Evolutionary conservation across 2,113 vertebrate genomes (phyloP).

Genomic region (Pogonocichla stellata): DNA sequence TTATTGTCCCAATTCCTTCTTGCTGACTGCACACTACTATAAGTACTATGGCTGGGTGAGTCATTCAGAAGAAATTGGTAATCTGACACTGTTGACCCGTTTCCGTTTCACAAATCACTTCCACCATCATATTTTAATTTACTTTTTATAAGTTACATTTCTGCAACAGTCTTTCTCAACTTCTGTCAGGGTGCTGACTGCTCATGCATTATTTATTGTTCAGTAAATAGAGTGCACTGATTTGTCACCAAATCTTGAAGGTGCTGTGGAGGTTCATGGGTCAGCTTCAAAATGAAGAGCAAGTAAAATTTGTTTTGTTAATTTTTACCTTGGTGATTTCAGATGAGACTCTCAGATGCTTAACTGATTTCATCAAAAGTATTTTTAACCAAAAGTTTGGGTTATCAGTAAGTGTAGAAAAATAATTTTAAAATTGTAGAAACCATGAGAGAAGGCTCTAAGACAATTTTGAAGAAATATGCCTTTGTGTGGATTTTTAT

Average conservation of each 20-base stretch:
- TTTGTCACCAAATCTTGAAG: slow-evolving; percentile 6
- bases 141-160: not conserved
- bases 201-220: slow-evolving; percentile 45
- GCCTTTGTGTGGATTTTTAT: not conserved
- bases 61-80: not conserved
- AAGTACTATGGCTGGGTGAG: not conserved
- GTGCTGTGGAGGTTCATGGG: not conserved
- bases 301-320: not conserved
- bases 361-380: not conserved
- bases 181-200: slow-evolving; percentile 4
- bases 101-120: not conserved
- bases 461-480: not conserved
- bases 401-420: not conserved
- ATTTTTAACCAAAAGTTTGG: not conserved
- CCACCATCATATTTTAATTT: not conserved
- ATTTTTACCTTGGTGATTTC: not conserved
- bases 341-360: not conserved
- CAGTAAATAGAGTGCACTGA: not conserved
- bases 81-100: not conserved
- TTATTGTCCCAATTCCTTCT: not conserved
- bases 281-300: not conserved
- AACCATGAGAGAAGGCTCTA: not conserved
- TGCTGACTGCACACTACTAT: not conserved
- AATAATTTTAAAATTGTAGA: not conserved
- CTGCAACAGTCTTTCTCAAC: not conserved